phyloP scores from a whole-genome alignment of 1,140 invertebrate genomes.

The Drosophila eugracilis region DNA sequence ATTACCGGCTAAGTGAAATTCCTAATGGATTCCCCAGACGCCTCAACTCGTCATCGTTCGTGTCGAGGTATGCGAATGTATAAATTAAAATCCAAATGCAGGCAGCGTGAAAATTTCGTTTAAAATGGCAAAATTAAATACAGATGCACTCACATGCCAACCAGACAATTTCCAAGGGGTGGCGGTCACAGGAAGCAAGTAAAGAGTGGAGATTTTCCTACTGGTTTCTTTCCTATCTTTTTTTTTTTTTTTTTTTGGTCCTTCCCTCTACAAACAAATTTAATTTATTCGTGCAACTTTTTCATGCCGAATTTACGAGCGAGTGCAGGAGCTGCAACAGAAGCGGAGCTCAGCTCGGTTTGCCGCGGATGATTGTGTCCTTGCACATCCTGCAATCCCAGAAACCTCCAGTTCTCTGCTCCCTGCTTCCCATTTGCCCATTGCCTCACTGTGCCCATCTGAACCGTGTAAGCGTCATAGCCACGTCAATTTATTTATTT shows the following conservation, averaged over 20 bases:
- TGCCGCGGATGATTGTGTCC: constrained; percentile 64
- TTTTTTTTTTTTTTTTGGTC: not conserved
- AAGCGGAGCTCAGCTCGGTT: constrained; percentile 45
- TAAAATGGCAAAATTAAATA: constrained; percentile 75
- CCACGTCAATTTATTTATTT: constrained; percentile 82
- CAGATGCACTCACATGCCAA: constrained; percentile 60
- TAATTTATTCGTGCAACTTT: constrained; percentile 78
- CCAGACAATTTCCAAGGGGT: constrained; percentile 51
- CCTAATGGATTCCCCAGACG: constrained; percentile 41
- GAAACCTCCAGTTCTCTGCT: constrained; percentile 16
- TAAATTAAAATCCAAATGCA: constrained; percentile 68
- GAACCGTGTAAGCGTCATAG: constrained; percentile 75
- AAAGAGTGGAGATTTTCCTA: constrained; percentile 39
- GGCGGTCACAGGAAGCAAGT: constrained; percentile 22
- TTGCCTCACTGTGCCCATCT: constrained; percentile 35
- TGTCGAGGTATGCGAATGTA: constrained; percentile 37
- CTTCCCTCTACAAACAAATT: constrained; percentile 69
- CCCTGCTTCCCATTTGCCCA: not conserved
- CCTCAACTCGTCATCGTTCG: constrained; percentile 16
- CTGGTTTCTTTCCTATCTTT: constrained; percentile 16
- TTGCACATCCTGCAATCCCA: constrained; percentile 62
- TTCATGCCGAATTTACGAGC: constrained; percentile 72
- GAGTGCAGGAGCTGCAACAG: constrained; percentile 25
- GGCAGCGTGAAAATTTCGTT: constrained; percentile 64
- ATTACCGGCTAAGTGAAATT: constrained; percentile 47